A percentile compares a stretch with the other conserved stretches of the same genome.
phyloP scores from a whole-genome alignment of 1,140 invertebrate genomes.

The Magallana gigas region DNA sequence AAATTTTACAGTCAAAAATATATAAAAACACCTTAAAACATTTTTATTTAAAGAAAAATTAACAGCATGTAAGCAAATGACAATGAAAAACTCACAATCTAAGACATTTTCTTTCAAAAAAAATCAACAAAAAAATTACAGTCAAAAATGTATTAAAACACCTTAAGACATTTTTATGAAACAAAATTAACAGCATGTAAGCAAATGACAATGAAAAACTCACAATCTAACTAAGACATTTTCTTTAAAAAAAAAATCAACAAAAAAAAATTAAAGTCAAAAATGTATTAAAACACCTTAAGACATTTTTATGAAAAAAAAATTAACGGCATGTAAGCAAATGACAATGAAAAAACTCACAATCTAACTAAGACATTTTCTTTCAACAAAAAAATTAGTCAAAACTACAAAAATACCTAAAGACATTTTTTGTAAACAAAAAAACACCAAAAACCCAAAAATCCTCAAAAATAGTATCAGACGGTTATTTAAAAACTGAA shows the following conservation, averaged over 20 bases:
- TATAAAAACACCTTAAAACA: neutral
- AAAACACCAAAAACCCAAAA: neutral
- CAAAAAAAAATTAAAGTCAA: neutral
- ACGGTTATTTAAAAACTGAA: neutral
- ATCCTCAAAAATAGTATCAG: neutral
- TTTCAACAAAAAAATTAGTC: neutral
- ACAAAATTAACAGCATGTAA: neutral
- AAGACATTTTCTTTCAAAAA: neutral
- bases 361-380: conserved; percentile 12
- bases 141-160: neutral
- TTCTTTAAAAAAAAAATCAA: neutral
- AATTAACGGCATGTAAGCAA: neutral
- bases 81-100: neutral
- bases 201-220: neutral
- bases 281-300: neutral
- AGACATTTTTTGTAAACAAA: conserved; percentile 1
- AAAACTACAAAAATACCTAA: conserved; percentile 12
- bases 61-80: neutral
- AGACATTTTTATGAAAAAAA: neutral
- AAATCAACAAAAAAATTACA: neutral
- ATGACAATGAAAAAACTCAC: conserved; percentile 2
- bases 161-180: neutral
- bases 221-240: neutral
- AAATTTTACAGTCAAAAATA: neutral
- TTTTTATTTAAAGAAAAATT: neutral